These are phyloP conservation scores for Ophiothrix spiculata DNA, from an alignment of 35 echinoderm and acorn worm genomes.

Conservation along the genomic window DNA sequence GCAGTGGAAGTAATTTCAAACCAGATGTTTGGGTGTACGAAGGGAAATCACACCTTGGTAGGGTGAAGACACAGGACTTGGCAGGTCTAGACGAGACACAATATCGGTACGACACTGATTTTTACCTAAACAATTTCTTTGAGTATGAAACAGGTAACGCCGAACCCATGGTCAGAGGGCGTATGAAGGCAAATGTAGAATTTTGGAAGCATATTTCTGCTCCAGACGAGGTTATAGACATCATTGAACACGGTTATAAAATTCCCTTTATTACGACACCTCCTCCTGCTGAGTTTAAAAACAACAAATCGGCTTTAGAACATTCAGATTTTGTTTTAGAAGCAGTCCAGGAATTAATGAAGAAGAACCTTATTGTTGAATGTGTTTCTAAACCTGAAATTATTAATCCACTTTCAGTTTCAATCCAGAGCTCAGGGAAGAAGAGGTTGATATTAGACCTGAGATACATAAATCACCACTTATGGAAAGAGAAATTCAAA, in stretches of 20 bases:
- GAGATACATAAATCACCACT: constrained; percentile 26
- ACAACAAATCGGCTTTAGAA: constrained; percentile 34
- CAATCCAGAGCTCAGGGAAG: constrained; percentile 32
- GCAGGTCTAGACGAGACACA: not conserved
- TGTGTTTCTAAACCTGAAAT: not conserved
- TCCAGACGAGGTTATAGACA: constrained; percentile 2
- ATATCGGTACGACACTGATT: constrained; percentile 1
- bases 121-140: too few species aligned
- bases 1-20: not conserved
- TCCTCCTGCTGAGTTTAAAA: not conserved
- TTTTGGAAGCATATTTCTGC: constrained; percentile 37
- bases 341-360: not conserved
- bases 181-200: constrained; percentile 13
- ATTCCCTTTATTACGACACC: constrained; percentile 9
- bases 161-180: constrained; percentile 24
- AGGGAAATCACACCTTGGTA: not conserved
- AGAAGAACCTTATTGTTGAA: not conserved
- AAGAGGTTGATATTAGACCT: constrained; percentile 50
- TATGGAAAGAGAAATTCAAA: constrained; percentile 37
- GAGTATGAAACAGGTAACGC: constrained; percentile 28
- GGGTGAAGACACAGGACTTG: not conserved
- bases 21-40: not conserved
- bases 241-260: constrained; percentile 27
- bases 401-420: constrained; percentile 35
- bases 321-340: constrained; percentile 19